phyloP scores from a whole-genome alignment of 2,797 vertebrate genomes.

The Trachops cirrhosus region DNA sequence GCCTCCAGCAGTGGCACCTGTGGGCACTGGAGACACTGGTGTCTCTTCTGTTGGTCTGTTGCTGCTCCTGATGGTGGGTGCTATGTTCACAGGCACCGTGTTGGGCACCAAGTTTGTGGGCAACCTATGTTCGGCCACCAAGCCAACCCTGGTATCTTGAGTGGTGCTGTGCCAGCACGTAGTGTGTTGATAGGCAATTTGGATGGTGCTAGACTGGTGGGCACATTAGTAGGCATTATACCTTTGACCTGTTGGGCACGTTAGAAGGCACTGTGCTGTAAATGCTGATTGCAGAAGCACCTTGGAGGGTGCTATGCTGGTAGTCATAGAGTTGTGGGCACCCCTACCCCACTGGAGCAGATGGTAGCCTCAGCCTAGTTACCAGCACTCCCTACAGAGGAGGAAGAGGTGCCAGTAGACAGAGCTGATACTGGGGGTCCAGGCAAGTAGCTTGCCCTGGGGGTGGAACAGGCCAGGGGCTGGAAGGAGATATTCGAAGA shows the following conservation, averaged over 20 bases:
- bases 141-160: background rate
- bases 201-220: background rate
- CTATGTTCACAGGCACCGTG: background rate
- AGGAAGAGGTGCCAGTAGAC: background rate
- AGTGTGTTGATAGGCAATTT: slow-evolving; percentile 39
- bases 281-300: background rate
- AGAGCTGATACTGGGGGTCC: background rate
- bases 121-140: background rate
- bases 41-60: background rate
- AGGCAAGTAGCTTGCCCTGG: slow-evolving; percentile 33
- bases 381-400: background rate
- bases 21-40: background rate
- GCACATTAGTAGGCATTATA: background rate
- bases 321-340: background rate
- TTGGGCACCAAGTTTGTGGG: background rate
- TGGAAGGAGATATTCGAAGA: slow-evolving; percentile 71
- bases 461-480: slow-evolving; percentile 44
- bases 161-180: background rate
- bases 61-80: background rate
- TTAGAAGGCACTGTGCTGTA: slow-evolving; percentile 21
- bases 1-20: background rate
- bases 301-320: background rate
- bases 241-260: slow-evolving; percentile 7
- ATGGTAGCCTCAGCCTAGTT: background rate
- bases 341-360: background rate